Evolutionary conservation across 1,140 invertebrate species (phyloP).

Genomic region (Macrotrachela quadricornifera): DNA sequence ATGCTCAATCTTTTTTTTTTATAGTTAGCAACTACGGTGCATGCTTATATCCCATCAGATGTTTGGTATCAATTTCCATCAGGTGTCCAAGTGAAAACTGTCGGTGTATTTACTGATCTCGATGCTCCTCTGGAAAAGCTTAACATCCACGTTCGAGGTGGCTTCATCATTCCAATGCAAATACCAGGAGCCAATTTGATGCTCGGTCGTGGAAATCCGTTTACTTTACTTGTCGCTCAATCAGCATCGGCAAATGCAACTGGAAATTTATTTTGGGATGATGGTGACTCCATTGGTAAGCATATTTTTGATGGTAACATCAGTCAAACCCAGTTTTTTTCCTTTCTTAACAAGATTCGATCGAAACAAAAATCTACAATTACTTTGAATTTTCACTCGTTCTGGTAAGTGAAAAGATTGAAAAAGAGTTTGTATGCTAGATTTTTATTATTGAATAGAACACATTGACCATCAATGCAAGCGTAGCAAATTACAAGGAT

Average conservation of each 20-base stretch:
- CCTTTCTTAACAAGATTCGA: too few relatives aligned
- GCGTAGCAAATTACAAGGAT: too few relatives aligned
- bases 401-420: too few relatives aligned
- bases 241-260: background rate
- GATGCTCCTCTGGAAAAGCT: slow-evolving; percentile 19
- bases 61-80: slow-evolving; percentile 31
- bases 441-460: too few relatives aligned
- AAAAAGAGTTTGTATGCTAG: too few relatives aligned
- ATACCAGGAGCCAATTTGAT: slow-evolving; percentile 34
- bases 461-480: too few relatives aligned
- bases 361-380: too few relatives aligned
- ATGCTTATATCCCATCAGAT: slow-evolving; percentile 22
- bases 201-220: background rate
- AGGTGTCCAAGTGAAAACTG: slow-evolving; percentile 9
- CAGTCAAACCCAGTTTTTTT: too few relatives aligned
- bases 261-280: slow-evolving; percentile 6
- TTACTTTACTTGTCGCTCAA: background rate
- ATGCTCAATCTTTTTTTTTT: background rate
- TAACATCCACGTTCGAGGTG: slow-evolving; percentile 27
- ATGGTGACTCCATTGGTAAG: slow-evolving; percentile 2
- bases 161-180: slow-evolving; percentile 26
- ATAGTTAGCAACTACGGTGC: slow-evolving; percentile 12
- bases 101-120: slow-evolving; percentile 30
- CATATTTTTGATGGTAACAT: too few relatives aligned
- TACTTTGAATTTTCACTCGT: too few relatives aligned